Conservation (phyloP, 1,140 invertebrate species). For the Apis cerana region DNA sequence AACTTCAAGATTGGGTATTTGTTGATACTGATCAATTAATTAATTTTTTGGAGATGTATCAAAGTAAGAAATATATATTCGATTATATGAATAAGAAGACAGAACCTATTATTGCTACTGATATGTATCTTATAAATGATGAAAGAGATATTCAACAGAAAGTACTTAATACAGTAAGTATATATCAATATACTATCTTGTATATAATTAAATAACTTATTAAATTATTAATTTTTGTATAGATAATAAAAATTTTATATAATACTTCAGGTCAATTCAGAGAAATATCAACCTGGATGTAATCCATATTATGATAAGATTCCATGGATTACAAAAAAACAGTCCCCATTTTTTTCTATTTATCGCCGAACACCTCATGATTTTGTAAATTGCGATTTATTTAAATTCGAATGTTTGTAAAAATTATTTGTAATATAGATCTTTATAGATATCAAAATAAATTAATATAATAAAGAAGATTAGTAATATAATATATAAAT, state of each 20-base stretch:
- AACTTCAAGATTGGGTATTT: conserved; percentile 89
- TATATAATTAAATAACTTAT: not conserved
- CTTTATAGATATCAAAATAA: conserved; percentile 19
- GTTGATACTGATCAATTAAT: conserved; percentile 82
- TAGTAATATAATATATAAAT: not conserved
- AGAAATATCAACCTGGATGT: conserved; percentile 81
- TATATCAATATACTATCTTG: not conserved
- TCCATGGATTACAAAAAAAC: conserved; percentile 73
- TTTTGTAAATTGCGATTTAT: not conserved
- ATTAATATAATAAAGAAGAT: not conserved
- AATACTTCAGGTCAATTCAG: conserved; percentile 75
- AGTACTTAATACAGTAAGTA: not conserved
- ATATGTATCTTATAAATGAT: conserved; percentile 82
- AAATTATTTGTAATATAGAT: not conserved
- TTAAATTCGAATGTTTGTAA: not conserved
- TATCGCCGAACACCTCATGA: not conserved
- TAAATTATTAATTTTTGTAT: not conserved
- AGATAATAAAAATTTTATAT: not conserved
- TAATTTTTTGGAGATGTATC: conserved; percentile 56
- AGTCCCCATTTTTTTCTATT: conserved; percentile 47
- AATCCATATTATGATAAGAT: conserved; percentile 77
- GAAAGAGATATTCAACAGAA: conserved; percentile 68
- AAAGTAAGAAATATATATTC: not conserved
- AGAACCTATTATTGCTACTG: conserved; percentile 71
- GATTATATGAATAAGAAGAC: accelerated